A percentile compares a stretch with the other conserved stretches of the same genome.
Conservation (phyloP, 2,888 invertebrate genomes). For the Globia sparganii region DNA sequence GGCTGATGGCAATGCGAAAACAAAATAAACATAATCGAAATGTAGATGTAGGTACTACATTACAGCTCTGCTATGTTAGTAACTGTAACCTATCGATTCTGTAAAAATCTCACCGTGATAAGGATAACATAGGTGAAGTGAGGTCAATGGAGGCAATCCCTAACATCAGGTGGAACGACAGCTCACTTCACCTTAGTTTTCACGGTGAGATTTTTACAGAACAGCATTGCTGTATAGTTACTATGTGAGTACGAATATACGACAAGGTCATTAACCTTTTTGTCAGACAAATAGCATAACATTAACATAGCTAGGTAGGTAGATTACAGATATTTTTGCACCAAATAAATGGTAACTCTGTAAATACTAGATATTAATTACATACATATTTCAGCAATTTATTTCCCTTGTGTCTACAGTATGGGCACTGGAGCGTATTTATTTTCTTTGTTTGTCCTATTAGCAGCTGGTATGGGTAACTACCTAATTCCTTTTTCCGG, state of each 20-base stretch:
- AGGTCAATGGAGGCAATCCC: too few relatives aligned
- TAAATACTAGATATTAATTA: neutral
- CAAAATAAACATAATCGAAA: neutral
- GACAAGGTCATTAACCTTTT: conserved; percentile 21
- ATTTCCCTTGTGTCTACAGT: neutral
- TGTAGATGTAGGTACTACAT: neutral
- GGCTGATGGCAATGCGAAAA: neutral
- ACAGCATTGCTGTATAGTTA: neutral
- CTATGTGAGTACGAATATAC: neutral
- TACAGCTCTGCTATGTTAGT: neutral
- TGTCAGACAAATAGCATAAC: neutral
- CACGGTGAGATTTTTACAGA: too few relatives aligned
- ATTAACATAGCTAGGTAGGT: neutral
- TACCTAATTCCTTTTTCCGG: neutral
- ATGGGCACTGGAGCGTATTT: neutral
- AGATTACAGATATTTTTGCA: neutral
- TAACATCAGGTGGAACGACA: too few relatives aligned
- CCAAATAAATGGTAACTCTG: neutral
- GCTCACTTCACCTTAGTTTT: too few relatives aligned
- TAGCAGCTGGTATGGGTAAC: neutral
- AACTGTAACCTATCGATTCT: too few relatives aligned
- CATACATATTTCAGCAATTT: neutral
- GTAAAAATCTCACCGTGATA: too few relatives aligned
- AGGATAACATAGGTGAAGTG: too few relatives aligned
- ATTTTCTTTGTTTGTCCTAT: conserved; percentile 1